These are phyloP conservation scores for Yasuhikotakia modesta DNA, from an alignment of 2,797 vertebrate genomes.

Conservation along the genomic window DNA sequence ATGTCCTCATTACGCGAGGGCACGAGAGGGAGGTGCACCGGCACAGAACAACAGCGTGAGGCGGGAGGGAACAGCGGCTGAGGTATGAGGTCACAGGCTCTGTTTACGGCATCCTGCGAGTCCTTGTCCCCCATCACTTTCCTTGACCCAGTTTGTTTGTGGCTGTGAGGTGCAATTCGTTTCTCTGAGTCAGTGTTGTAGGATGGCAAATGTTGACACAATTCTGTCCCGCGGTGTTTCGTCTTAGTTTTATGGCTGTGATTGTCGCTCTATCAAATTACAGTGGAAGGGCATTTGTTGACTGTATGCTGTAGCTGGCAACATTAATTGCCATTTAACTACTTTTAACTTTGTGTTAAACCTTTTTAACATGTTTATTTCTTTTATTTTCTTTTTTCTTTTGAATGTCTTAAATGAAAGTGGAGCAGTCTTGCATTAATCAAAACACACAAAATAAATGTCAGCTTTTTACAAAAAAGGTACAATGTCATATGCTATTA, in stretches of 20 bases:
- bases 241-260: slow-evolving; percentile 8
- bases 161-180: slow-evolving; percentile 16
- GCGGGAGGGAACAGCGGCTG: slow-evolving; percentile 48
- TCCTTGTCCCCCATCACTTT: slow-evolving; percentile 35
- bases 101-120: slow-evolving; percentile 33
- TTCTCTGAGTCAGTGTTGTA: slow-evolving; percentile 9
- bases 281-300: slow-evolving; percentile 53
- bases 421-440: no score
- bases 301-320: slow-evolving; percentile 26
- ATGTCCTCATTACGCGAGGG: slow-evolving; percentile 74
- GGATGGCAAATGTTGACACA: slow-evolving; percentile 37
- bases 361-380: no score
- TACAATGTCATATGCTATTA: no score
- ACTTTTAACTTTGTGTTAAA: no score
- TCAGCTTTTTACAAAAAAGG: no score
- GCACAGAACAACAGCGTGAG: slow-evolving; percentile 33
- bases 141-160: slow-evolving; percentile 38
- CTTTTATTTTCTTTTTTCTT: no score
- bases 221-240: slow-evolving; percentile 13
- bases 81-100: slow-evolving; percentile 45
- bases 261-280: slow-evolving; percentile 13
- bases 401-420: no score
- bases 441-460: no score
- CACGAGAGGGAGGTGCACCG: slow-evolving; percentile 22
- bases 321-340: no score